A percentile compares a stretch with the other conserved stretches of the same genome.
Conservation (phyloP, 1,140 invertebrate genomes). For the Orchesella cincta region DNA sequence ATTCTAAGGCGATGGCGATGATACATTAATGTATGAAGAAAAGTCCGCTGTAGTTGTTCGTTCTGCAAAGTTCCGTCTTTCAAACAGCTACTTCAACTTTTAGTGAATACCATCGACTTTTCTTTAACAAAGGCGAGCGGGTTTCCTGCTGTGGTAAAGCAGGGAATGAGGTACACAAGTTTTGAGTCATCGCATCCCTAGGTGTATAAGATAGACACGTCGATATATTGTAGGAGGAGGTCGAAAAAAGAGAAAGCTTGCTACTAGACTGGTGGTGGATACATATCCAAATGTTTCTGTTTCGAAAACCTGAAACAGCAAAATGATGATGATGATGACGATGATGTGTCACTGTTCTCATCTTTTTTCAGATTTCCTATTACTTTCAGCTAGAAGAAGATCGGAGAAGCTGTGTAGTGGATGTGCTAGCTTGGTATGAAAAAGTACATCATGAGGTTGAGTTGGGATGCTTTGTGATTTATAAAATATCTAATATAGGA, state of each 20-base stretch:
- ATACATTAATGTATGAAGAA: conserved; percentile 6
- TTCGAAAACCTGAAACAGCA: background rate
- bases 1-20: conserved; percentile 6
- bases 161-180: too few relatives aligned
- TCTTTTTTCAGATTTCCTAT: conserved; percentile 7
- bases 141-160: background rate
- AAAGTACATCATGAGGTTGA: too few relatives aligned
- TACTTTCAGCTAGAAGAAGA: background rate
- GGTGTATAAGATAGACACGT: too few relatives aligned
- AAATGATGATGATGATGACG: background rate
- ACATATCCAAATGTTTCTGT: background rate
- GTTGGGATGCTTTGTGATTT: background rate
- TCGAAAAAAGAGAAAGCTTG: background rate
- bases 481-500: background rate
- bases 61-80: background rate
- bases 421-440: too few relatives aligned
- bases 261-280: background rate
- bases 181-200: too few relatives aligned
- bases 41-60: background rate
- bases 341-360: background rate
- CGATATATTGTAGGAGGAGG: background rate
- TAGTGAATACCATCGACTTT: background rate
- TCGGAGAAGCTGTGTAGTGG: too few relatives aligned
- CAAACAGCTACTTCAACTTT: background rate
- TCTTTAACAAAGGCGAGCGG: background rate